Evolutionary conservation across 2,888 invertebrate genomes (phyloP).

Genomic region (Tubulanus polymorphus): DNA sequence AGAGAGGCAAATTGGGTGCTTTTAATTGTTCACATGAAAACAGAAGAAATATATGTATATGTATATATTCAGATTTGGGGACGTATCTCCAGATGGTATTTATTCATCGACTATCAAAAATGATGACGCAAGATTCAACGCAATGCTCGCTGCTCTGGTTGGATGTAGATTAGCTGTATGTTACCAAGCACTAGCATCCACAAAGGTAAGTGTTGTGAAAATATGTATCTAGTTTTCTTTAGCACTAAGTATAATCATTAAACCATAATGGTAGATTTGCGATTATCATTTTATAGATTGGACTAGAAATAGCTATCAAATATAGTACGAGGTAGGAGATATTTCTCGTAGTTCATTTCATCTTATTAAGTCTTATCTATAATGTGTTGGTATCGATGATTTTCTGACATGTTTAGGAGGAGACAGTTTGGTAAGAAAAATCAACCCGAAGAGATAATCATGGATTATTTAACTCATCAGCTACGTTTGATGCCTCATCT

Average conservation of each 20-base stretch:
- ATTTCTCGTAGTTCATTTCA: neutral
- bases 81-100: constrained; percentile 11
- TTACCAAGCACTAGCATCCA: constrained; percentile 13
- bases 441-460: constrained; percentile 7
- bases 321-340: constrained; percentile 13
- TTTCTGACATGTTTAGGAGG: constrained; percentile 4
- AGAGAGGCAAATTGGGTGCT: neutral
- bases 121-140: constrained; percentile 18
- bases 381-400: neutral
- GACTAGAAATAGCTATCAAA: constrained; percentile 18
- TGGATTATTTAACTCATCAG: constrained; percentile 20
- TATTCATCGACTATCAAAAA: constrained; percentile 12
- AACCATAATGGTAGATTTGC: neutral
- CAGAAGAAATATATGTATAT: neutral
- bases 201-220: constrained; percentile 10
- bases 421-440: constrained; percentile 16
- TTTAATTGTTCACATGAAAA: neutral
- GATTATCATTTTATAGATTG: constrained; percentile 11
- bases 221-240: neutral
- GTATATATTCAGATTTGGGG: constrained; percentile 13
- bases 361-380: neutral
- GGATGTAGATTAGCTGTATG: constrained; percentile 12
- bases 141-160: constrained; percentile 11
- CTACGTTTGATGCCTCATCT: constrained; percentile 16
- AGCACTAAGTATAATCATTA: neutral